Evolutionary conservation across 64 coral and sea anemone genomes (phyloP).

Genomic region (Hydrozoanthus tunicans): DNA sequence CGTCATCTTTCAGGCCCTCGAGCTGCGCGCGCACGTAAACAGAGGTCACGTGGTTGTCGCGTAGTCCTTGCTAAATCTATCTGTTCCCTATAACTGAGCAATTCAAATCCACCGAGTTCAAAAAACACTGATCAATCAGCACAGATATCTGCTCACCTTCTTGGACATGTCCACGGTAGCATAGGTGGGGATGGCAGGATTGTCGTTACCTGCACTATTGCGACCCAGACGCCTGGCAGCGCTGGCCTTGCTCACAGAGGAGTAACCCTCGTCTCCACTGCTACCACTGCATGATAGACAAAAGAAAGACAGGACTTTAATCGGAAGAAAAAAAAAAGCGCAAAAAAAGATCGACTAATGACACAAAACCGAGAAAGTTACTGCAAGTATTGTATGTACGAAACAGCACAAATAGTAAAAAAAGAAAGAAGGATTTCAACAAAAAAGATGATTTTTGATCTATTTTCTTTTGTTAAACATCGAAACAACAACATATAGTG

Average conservation of each 20-base stretch:
- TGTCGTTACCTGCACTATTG: background rate
- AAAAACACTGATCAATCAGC: background rate
- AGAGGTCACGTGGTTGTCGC: too few relatives aligned
- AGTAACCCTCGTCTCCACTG: background rate
- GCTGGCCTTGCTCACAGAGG: conserved; percentile 17
- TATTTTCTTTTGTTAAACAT: too few relatives aligned
- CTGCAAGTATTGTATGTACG: too few relatives aligned
- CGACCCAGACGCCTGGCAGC: conserved; percentile 24
- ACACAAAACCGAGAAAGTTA: too few relatives aligned
- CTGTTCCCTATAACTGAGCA: too few relatives aligned
- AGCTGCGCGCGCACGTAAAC: too few relatives aligned
- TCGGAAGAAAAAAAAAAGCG: background rate
- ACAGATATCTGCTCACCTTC: background rate
- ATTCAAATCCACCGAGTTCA: background rate
- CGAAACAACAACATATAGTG: background rate
- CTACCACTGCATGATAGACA: background rate
- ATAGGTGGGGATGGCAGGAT: conserved; percentile 26
- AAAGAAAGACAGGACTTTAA: background rate
- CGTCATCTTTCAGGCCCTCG: too few relatives aligned
- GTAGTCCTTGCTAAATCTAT: too few relatives aligned
- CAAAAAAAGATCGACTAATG: background rate
- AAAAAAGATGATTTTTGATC: too few relatives aligned
- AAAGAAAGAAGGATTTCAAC: too few relatives aligned
- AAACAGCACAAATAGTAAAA: too few relatives aligned
- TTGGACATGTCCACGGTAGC: conserved; percentile 38